Evolutionary conservation across 2,797 vertebrate species (phyloP).

Genomic region (Acanthurus tractus): DNA sequence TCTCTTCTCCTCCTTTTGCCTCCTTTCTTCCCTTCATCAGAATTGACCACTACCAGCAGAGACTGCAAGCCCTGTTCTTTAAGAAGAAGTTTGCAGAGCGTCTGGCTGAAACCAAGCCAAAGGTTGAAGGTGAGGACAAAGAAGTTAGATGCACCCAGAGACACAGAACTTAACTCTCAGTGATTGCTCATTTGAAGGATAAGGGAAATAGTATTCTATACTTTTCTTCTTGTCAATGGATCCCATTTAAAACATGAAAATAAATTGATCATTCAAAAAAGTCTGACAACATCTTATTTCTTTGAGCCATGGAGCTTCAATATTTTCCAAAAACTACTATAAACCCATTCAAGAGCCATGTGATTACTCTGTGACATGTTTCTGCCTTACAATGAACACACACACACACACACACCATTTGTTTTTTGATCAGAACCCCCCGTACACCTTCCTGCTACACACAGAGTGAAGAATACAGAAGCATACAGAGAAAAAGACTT

Average conservation of each 20-base stretch:
- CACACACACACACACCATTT: too few species aligned
- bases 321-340: too few species aligned
- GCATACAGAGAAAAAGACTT: too few species aligned
- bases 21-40: constrained; percentile 73
- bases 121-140: constrained; percentile 91
- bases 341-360: too few species aligned
- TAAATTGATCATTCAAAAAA: too few species aligned
- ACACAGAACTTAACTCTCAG: background rate
- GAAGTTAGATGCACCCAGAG: background rate
- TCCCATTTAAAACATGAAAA: background rate
- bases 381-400: too few species aligned
- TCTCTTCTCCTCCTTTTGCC: background rate
- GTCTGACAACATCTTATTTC: background rate
- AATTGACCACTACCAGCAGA: constrained; percentile 97
- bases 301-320: background rate
- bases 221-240: background rate
- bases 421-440: too few species aligned
- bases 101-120: constrained; percentile 94
- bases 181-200: background rate
- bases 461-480: too few species aligned
- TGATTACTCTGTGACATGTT: too few species aligned
- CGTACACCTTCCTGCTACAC: too few species aligned
- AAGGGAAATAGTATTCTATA: background rate
- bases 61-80: constrained; percentile 95
- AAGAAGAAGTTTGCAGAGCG: constrained; percentile 99